phyloP scores from a whole-genome alignment of 2,113 vertebrate genomes.

The Echinops telfairi region DNA sequence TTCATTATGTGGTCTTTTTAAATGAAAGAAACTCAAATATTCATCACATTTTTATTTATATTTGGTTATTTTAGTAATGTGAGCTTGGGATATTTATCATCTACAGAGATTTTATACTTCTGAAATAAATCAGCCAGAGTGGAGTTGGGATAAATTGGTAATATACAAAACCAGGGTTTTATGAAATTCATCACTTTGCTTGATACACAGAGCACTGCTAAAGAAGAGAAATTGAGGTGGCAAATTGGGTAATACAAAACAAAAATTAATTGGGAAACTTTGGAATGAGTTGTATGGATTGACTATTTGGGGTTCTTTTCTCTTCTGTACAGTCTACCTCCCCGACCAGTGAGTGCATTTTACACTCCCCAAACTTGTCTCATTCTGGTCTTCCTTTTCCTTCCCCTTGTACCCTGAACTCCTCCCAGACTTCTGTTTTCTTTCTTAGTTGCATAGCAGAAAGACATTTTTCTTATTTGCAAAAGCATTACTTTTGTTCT shows the following conservation, averaged over 20 bases:
- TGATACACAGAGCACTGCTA: neutral
- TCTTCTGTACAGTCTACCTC: neutral
- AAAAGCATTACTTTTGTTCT: neutral
- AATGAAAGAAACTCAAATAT: constrained; percentile 65
- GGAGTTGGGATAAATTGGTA: constrained; percentile 54
- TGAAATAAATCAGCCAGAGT: constrained; percentile 66
- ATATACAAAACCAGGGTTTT: constrained; percentile 42
- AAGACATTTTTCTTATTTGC: neutral
- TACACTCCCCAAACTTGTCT: neutral
- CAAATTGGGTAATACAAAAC: constrained; percentile 1
- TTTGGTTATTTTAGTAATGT: constrained; percentile 35
- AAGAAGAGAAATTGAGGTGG: constrained; percentile 52
- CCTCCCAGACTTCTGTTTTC: neutral
- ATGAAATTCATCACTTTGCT: constrained; percentile 45
- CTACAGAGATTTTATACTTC: constrained; percentile 44
- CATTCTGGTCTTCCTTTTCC: neutral
- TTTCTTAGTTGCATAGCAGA: neutral
- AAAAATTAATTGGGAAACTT: constrained; percentile 46
- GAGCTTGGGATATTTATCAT: constrained; percentile 60
- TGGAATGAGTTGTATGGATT: neutral
- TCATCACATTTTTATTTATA: constrained; percentile 65
- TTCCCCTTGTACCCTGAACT: accelerated
- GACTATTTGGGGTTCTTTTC: neutral
- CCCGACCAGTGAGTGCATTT: neutral
- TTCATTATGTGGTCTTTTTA: constrained; percentile 41